These are phyloP conservation scores for Eleutherodactylus coqui DNA, from an alignment of 2,797 vertebrate species.

Conservation along the genomic window DNA sequence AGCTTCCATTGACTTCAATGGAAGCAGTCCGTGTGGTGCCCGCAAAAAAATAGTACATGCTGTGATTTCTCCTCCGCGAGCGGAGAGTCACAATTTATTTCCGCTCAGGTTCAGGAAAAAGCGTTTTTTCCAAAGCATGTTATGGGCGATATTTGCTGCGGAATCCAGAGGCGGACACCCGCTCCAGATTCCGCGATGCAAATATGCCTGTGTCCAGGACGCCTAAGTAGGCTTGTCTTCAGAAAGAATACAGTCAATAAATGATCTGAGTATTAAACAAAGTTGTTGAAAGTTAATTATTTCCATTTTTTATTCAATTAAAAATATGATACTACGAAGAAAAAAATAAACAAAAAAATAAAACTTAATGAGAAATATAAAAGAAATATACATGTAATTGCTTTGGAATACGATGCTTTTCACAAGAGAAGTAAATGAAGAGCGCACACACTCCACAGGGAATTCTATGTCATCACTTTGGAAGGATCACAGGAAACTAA, in stretches of 20 bases:
- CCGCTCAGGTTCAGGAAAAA: too few species aligned
- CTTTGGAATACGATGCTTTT: constrained; percentile 27
- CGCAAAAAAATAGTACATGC: too few species aligned
- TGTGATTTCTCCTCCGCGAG: too few species aligned
- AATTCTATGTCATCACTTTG: constrained; percentile 73
- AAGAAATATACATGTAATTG: not conserved
- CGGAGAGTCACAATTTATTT: too few species aligned
- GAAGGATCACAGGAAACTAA: constrained; percentile 78
- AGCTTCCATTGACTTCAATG: too few species aligned
- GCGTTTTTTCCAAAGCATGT: too few species aligned
- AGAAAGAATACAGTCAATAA: not conserved
- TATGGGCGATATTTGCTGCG: too few species aligned
- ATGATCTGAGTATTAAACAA: not conserved
- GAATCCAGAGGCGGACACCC: too few species aligned
- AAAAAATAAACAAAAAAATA: not conserved
- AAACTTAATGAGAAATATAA: not conserved
- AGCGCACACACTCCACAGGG: constrained; percentile 72
- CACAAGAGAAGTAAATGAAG: constrained; percentile 67
- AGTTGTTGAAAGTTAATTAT: not conserved
- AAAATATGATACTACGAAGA: not conserved
- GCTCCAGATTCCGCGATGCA: too few species aligned
- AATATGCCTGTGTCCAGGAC: too few species aligned
- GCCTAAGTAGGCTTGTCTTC: too few species aligned
- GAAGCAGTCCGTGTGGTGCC: too few species aligned
- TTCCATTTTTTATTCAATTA: not conserved